These are phyloP conservation scores for Idaea aversata DNA, from an alignment of 2,888 invertebrate genomes.

Conservation along the genomic window DNA sequence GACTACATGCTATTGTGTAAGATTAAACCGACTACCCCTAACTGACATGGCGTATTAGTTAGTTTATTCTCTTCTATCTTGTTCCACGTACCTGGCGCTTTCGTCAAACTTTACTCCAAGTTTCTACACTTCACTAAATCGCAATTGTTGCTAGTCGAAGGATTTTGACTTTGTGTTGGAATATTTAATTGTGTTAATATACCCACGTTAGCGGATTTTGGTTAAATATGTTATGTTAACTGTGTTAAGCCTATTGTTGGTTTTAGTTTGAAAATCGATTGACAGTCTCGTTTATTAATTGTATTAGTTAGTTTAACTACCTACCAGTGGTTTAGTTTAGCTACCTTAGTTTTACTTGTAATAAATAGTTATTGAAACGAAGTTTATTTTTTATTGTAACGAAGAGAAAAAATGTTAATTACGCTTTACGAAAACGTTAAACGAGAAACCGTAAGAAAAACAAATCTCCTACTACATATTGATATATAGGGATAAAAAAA, in stretches of 20 bases:
- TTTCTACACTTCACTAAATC: conserved; percentile 43
- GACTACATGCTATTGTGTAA: background rate
- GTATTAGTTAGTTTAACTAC: background rate
- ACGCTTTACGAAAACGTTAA: too few species aligned
- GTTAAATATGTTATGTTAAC: background rate
- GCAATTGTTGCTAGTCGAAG: conserved; percentile 48
- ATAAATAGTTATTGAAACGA: too few species aligned
- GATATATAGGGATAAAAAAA: too few species aligned
- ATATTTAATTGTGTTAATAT: conserved; percentile 1
- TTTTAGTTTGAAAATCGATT: background rate
- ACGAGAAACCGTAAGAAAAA: too few species aligned
- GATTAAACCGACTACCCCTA: background rate
- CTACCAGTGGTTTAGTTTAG: background rate
- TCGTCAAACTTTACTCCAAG: conserved; percentile 44
- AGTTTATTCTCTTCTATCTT: conserved; percentile 30
- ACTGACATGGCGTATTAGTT: conserved; percentile 21
- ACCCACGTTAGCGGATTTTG: background rate
- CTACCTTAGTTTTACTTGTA: background rate
- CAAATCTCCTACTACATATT: too few species aligned
- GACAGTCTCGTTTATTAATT: background rate
- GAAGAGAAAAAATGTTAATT: too few species aligned
- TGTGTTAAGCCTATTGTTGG: background rate
- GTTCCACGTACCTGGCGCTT: conserved; percentile 34
- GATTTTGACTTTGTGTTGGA: conserved; percentile 27
- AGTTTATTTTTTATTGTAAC: too few species aligned